Evolutionary conservation across 2,888 invertebrate genomes (phyloP).

Genomic region (Notodonta ziczac): DNA sequence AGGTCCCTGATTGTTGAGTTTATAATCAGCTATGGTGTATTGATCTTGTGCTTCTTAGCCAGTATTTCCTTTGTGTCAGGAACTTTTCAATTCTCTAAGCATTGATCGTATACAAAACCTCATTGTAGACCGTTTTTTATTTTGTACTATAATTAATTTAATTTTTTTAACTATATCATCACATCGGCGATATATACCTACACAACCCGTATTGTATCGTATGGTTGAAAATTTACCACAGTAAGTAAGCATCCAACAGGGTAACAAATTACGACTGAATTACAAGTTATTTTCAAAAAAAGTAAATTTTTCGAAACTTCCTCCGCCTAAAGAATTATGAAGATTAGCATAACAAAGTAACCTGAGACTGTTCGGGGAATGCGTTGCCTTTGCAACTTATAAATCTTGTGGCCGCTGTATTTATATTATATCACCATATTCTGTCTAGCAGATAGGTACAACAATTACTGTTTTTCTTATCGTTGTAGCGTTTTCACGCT

Average conservation of each 20-base stretch:
- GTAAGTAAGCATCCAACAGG: conserved; percentile 60
- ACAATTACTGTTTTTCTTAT: neutral
- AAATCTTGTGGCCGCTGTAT: conserved; percentile 57
- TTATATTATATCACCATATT: conserved; percentile 23
- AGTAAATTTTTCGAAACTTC: conserved; percentile 73
- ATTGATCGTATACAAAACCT: too few relatives aligned
- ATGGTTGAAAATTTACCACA: conserved; percentile 39
- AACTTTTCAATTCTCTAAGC: neutral
- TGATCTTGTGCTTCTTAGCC: conserved; percentile 8
- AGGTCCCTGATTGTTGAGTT: conserved; percentile 50
- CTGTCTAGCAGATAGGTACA: too few relatives aligned
- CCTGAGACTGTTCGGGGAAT: conserved; percentile 74
- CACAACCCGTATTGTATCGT: neutral
- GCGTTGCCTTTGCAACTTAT: conserved; percentile 66
- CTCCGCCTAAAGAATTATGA: conserved; percentile 80
- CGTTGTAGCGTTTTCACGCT: neutral
- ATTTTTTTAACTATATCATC: neutral
- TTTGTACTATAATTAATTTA: too few relatives aligned
- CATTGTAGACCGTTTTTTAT: too few relatives aligned
- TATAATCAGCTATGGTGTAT: conserved; percentile 39
- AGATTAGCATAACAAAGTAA: conserved; percentile 84
- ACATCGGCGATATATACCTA: neutral
- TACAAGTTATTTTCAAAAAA: conserved; percentile 79
- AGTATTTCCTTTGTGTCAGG: neutral
- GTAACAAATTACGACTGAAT: conserved; percentile 78